phyloP scores from a whole-genome alignment of 2,113 vertebrate genomes.

The Pygoscelis antarcticus region DNA sequence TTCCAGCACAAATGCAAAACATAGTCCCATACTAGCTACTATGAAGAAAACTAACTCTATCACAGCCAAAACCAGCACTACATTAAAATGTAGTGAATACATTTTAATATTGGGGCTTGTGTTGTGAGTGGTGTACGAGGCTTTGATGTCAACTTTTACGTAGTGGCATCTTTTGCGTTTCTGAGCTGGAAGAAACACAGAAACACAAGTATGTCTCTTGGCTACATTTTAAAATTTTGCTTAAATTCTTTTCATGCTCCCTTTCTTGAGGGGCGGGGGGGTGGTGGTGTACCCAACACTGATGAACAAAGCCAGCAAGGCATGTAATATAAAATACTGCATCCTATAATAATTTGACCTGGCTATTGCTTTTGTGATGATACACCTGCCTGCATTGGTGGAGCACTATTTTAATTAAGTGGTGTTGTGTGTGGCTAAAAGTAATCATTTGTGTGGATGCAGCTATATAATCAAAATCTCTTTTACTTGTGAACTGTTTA shows the following conservation, averaged over 20 bases:
- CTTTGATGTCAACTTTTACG: neutral
- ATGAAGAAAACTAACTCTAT: too few species aligned
- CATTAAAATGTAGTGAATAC: neutral
- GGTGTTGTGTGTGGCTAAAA: neutral
- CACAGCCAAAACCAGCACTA: too few species aligned
- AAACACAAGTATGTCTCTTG: neutral
- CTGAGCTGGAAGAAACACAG: neutral
- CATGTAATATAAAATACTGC: neutral
- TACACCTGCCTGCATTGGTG: neutral
- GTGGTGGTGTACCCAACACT: neutral
- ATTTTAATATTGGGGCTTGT: neutral
- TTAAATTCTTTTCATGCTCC: neutral
- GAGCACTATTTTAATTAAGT: neutral
- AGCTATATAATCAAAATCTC: neutral
- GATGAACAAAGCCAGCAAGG: neutral
- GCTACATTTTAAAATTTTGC: neutral
- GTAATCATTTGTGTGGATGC: neutral
- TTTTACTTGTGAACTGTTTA: neutral
- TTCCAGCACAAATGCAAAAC: too few species aligned
- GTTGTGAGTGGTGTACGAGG: neutral
- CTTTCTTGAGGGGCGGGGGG: neutral
- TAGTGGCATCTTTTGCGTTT: neutral
- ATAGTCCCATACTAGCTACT: too few species aligned
- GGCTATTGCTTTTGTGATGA: neutral
- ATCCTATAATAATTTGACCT: neutral